These are phyloP conservation scores for Orthosia gothica DNA, from an alignment of 2,888 invertebrate species.

Conservation along the genomic window DNA sequence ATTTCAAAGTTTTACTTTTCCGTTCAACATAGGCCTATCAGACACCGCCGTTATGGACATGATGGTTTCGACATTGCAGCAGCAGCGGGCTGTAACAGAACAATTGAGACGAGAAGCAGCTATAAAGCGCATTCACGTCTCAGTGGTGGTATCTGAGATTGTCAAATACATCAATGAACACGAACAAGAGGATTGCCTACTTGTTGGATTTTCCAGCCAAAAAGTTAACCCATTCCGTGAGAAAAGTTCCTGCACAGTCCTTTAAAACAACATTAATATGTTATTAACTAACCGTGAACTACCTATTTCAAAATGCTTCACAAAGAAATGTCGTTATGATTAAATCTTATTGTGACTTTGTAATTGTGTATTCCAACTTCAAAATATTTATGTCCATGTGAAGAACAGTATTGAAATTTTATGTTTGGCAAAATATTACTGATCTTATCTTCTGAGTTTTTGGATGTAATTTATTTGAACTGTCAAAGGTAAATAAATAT, in stretches of 20 bases:
- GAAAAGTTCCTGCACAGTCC: slow-evolving; percentile 96
- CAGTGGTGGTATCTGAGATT: slow-evolving; percentile 98
- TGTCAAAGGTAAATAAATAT: slow-evolving; percentile 65
- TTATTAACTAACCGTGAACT: slow-evolving; percentile 38
- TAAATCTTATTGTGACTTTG: slow-evolving; percentile 11
- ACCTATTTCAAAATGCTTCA: slow-evolving; percentile 29
- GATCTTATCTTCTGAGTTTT: neutral
- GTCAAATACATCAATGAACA: slow-evolving; percentile 98
- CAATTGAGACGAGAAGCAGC: slow-evolving; percentile 98
- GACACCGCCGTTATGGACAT: slow-evolving; percentile 97
- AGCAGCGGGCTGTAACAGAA: slow-evolving; percentile 98
- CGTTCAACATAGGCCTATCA: slow-evolving; percentile 96
- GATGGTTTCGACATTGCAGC: slow-evolving; percentile 98
- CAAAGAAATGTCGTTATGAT: slow-evolving; percentile 20
- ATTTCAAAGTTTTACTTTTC: slow-evolving; percentile 81
- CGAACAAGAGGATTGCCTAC: slow-evolving; percentile 97
- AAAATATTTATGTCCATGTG: slow-evolving; percentile 20
- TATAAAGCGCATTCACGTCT: slow-evolving; percentile 96
- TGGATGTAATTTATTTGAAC: slow-evolving; percentile 20
- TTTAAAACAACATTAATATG: slow-evolving; percentile 90
- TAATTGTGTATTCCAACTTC: slow-evolving; percentile 27
- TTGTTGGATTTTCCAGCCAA: slow-evolving; percentile 98
- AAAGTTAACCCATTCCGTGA: slow-evolving; percentile 99
- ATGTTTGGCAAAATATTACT: slow-evolving; percentile 19
- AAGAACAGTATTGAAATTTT: slow-evolving; percentile 12